Base-by-base conservation (phyloP, 2,113 vertebrate species). In the Aepyceros melampus region DNA sequence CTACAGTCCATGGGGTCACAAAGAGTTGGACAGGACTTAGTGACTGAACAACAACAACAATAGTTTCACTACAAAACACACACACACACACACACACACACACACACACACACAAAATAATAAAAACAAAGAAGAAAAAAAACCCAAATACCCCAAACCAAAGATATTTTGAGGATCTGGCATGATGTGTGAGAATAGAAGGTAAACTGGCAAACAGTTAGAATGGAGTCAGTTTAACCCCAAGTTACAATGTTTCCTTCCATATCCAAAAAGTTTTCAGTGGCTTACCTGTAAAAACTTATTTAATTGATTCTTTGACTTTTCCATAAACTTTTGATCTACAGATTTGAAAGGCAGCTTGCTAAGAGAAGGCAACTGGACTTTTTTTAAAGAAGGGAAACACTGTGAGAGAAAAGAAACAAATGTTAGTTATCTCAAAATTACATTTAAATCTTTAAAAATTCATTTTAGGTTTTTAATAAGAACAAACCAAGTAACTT, bases 321-420 rank as follows among this genome's bases (percentile, higher is more conserved):
- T 99, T 92, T 99, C 99, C 97, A 99, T 98, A 97, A 99, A 99
- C 97, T 99, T 99, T 97, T 99, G 99, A 99, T 99, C 99, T 94
- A 99, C 93, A 82, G 99, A 99, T 99, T 99, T 99, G 99, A 99
- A 99, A 96, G 99, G 99, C 97, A 99, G 99, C 98, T 99, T 99
- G 98, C 99, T 99, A 97, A 99, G 99, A 10, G 99, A 99, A 94
- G 99, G 99, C 98, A 99, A 98, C 99, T 99, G 99, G 97, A 99
- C 99, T 98, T 99, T 99, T 99, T 99, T 99, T 98, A 99, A 98
- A 17, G 99, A 99, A 1, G 99, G 99, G 91, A 99, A 99, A 98
- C 99, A 99, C 99, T 99, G 98, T 27, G 15, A 88, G 62, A n/a
- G 94, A 23, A 53, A 96, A 95, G 11, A 56, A 47, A 88, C 1